Evolutionary conservation across 2,797 vertebrate species (phyloP).

Genomic region (Helarctos malayanus): DNA sequence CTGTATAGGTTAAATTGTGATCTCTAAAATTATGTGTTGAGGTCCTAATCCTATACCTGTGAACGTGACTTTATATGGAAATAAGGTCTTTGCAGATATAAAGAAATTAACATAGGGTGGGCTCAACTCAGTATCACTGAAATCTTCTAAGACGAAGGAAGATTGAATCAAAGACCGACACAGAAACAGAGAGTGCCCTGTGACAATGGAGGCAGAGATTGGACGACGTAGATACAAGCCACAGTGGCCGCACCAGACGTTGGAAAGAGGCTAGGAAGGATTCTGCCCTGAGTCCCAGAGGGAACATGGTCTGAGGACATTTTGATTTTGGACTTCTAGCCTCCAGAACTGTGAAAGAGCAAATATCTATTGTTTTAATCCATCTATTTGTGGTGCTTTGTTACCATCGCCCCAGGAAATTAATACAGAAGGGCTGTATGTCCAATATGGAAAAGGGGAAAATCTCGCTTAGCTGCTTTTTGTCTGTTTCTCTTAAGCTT

Average conservation of each 20-base stretch:
- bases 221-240: background rate
- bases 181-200: accelerated
- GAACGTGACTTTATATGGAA: background rate
- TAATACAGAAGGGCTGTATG: background rate
- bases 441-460: background rate
- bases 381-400: background rate
- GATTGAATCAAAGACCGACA: background rate
- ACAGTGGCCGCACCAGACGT: background rate
- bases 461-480: background rate
- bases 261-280: background rate
- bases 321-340: background rate
- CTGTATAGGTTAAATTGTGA: background rate
- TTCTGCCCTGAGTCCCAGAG: background rate
- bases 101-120: background rate
- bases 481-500: background rate
- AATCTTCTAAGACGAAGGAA: background rate
- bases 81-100: background rate
- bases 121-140: background rate
- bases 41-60: too few relatives aligned
- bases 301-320: accelerated
- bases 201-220: background rate
- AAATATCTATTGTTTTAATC: background rate
- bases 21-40: background rate
- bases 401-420: background rate
- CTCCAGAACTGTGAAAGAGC: background rate